phyloP scores from a whole-genome alignment of 2,888 invertebrate genomes.

The Agrotis ipsilon region DNA sequence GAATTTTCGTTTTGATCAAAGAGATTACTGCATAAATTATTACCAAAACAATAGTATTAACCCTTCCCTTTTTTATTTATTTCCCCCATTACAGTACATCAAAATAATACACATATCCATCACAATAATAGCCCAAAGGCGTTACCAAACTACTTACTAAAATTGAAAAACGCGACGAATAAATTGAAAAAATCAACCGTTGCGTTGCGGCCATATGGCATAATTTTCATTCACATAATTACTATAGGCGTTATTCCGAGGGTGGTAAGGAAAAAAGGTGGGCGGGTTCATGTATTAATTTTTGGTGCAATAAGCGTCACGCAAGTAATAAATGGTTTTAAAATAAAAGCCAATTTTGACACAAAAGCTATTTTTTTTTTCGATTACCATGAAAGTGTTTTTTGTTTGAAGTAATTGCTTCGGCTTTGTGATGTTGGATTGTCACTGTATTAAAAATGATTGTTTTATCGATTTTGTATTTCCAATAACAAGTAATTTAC shows the following conservation, averaged over 20 bases:
- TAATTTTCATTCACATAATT: constrained; percentile 68
- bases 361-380: constrained; percentile 10
- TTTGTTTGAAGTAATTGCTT: not conserved
- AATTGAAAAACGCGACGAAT: constrained; percentile 42
- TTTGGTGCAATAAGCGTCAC: constrained; percentile 69
- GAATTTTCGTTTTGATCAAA: too few species aligned
- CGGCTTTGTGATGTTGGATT: too few species aligned
- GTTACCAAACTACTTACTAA: constrained; percentile 34
- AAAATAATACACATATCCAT: constrained; percentile 31
- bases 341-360: constrained; percentile 34
- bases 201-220: constrained; percentile 65
- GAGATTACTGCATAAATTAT: not conserved
- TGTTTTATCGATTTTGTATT: not conserved
- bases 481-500: not conserved
- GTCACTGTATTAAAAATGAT: not conserved
- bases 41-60: not conserved
- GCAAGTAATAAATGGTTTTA: constrained; percentile 47
- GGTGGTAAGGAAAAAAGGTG: constrained; percentile 61
- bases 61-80: not conserved
- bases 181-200: constrained; percentile 43
- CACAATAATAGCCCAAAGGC: constrained; percentile 20
- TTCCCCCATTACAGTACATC: not conserved
- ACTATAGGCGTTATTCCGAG: constrained; percentile 68
- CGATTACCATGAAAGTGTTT: not conserved
- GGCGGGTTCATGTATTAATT: constrained; percentile 77